Conservation (phyloP, 2,888 invertebrate species). For the Drosophila tripunctata region DNA sequence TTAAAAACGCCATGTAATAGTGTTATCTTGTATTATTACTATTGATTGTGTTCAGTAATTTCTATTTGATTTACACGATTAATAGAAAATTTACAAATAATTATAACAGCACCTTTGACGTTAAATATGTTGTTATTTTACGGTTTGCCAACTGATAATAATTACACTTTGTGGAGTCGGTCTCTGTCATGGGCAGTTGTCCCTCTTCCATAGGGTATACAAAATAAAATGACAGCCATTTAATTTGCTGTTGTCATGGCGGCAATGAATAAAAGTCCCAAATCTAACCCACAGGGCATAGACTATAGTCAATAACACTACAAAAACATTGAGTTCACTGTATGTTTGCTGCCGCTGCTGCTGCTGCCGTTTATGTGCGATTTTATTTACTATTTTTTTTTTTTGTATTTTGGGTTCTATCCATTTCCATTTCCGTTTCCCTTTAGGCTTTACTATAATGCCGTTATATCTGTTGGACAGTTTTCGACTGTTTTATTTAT, state of each 20-base stretch:
- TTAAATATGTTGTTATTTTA: constrained; percentile 5
- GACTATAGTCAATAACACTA: constrained; percentile 56
- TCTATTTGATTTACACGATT: background rate
- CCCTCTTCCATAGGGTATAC: constrained; percentile 39
- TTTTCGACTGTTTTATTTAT: constrained; percentile 75
- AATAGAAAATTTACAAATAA: background rate
- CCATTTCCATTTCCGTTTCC: constrained; percentile 56
- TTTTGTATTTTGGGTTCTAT: constrained; percentile 12
- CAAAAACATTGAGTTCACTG: background rate
- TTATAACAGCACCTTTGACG: background rate
- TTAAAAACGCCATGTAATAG: background rate
- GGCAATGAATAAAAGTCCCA: constrained; percentile 69
- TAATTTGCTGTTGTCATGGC: constrained; percentile 71
- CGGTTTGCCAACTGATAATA: constrained; percentile 13
- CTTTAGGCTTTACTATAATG: constrained; percentile 46
- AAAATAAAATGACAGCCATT: constrained; percentile 56
- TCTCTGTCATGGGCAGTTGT: background rate
- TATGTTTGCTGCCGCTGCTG: background rate
- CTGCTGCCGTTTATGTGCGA: background rate
- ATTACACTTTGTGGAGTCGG: constrained; percentile 19
- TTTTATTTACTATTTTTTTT: no score
- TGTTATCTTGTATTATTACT: background rate
- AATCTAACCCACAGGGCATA: constrained; percentile 66
- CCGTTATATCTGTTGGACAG: constrained; percentile 51
- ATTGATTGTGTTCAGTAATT: background rate